Percentiles rank a stretch among this genome's conserved stretches.
phyloP scores from a whole-genome alignment of 2,113 vertebrate species.

The Lanius ludovicianus region DNA sequence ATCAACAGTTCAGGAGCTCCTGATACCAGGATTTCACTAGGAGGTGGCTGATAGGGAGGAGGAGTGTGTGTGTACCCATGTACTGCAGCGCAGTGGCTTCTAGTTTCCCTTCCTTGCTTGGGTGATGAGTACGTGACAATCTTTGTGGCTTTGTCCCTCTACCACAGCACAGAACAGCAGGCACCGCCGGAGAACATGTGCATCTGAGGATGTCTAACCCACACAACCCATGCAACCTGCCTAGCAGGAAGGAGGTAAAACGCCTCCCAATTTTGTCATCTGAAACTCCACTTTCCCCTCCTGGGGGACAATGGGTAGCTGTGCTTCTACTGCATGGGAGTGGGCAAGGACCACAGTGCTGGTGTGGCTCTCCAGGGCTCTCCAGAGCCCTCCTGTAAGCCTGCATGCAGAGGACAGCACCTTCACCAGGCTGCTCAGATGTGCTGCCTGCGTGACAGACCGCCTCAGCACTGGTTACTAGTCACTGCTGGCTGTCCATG shows the following conservation, averaged over 20 bases:
- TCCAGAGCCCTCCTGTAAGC: neutral
- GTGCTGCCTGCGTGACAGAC: neutral
- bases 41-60: neutral
- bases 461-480: neutral
- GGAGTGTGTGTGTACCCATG: neutral
- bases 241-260: neutral
- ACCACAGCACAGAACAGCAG: neutral
- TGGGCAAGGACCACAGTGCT: neutral
- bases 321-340: neutral
- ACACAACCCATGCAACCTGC: conserved; percentile 5
- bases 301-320: neutral
- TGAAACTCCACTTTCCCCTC: neutral
- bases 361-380: neutral
- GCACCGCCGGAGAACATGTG: neutral
- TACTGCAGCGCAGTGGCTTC: neutral
- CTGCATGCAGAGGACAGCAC: neutral
- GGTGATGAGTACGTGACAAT: neutral
- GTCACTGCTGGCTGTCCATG: neutral
- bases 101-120: neutral
- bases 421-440: neutral
- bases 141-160: neutral
- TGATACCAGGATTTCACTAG: neutral
- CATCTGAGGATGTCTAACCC: neutral
- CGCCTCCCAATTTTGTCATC: neutral
- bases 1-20: neutral